Evolutionary conservation across 1,140 invertebrate species (phyloP), one percentile per base, ranked within the genome.

Genomic region (Panulirus ornatus): DNA sequence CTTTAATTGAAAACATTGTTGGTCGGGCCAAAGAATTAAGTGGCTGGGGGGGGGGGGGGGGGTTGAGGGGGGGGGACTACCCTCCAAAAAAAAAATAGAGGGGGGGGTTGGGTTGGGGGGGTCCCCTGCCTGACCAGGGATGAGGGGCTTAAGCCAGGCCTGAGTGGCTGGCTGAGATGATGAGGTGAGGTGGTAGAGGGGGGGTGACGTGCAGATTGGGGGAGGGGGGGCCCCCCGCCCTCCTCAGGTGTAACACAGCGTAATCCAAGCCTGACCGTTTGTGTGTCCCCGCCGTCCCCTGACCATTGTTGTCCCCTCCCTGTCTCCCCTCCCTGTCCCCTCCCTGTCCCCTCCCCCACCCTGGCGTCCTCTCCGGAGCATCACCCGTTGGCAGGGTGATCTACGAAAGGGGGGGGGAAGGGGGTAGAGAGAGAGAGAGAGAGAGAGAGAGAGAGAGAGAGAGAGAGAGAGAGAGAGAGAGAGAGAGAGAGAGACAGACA

Each of bases 1-100:
- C 63, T 83, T 83, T 83, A 83, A 83, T 83, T 83, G 81, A 83
- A 83, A 83, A 83, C 63, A 63, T 83, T 83, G 81, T 83, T 63
- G 81, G 63, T 83, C 36, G 42, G 81, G 34, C 51, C 30, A 66
- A 40, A 83, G 81, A 83, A 83, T 83, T 83, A 83, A 83, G 81
- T 83, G 54, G 51, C 22, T 6, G 22, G 27, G 8, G 30, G 30
- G 36, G 16, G 8, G 22, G 70, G 16, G 30, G 30, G 51, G 54
- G 54, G 11, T 22, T 58, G 5, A 58, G n/a, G 5, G 5, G 19
- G 54, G 54, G 19, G 19, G 19, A n/a, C n/a, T 16, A 22, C 27
- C 34, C 16, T 73, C 30, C 38, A 51, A 79, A 51, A 79, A 51
- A 79, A 8, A n/a, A 54, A 83, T 16, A 58, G 54, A 66, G 81